Evolutionary conservation across 2,888 invertebrate genomes (phyloP).

Genomic region (Orthosia cruda): DNA sequence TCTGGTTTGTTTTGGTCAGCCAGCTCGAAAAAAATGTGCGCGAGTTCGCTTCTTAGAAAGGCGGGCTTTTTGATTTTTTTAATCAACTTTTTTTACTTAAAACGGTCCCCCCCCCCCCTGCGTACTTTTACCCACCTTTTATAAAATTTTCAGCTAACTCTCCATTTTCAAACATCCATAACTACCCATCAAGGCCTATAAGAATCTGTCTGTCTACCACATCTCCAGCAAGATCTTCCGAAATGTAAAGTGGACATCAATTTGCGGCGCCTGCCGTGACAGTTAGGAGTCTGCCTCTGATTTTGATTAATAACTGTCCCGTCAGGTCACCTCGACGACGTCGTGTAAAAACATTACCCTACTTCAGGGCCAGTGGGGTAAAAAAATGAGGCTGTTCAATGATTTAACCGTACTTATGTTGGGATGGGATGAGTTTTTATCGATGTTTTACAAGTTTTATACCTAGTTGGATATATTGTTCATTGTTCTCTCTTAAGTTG

Average conservation of each 20-base stretch:
- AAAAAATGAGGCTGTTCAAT: not conserved
- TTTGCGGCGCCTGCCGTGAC: constrained; percentile 12
- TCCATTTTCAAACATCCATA: not conserved
- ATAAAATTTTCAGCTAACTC: not conserved
- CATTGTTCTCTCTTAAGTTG: not conserved
- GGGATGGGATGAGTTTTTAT: not conserved
- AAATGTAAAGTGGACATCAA: constrained; percentile 31
- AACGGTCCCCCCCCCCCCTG: no score
- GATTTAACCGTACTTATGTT: not conserved
- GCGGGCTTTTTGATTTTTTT: no score
- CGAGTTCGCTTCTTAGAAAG: no score
- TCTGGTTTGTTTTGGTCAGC: no score
- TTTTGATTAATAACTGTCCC: constrained; percentile 33
- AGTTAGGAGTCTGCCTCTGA: constrained; percentile 15
- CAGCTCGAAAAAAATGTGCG: no score
- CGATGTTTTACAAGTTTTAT: not conserved
- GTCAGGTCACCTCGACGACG: not conserved
- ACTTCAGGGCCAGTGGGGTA: not conserved
- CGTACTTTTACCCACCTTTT: no score
- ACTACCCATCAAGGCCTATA: not conserved
- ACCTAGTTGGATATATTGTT: not conserved
- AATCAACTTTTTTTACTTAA: no score
- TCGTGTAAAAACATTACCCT: not conserved
- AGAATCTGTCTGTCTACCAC: not conserved
- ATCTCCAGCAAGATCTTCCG: constrained; percentile 13